Conservation (phyloP, 2,113 vertebrate species). For the Myotis lucifugus region DNA sequence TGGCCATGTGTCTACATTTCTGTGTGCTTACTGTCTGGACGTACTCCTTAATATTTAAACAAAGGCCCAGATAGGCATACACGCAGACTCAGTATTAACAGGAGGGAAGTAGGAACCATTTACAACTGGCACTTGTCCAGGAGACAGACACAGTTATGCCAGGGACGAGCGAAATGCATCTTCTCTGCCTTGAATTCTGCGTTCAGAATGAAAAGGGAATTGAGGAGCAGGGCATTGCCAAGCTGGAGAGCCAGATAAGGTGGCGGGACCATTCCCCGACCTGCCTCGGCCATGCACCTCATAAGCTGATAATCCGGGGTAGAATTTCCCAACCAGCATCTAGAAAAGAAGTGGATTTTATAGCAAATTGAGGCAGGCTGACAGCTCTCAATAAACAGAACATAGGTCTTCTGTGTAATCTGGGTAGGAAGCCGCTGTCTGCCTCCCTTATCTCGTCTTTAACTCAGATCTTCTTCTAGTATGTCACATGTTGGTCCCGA, state of each 20-base stretch:
- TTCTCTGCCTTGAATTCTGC: neutral
- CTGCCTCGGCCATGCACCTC: constrained; percentile 29
- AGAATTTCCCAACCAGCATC: constrained; percentile 60
- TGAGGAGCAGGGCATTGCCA: neutral
- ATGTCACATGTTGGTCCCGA: neutral
- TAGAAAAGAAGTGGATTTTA: constrained; percentile 44
- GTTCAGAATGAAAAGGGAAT: neutral
- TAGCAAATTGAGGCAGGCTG: constrained; percentile 32
- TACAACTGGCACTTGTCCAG: constrained; percentile 53
- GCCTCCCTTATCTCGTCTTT: neutral
- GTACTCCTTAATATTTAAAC: constrained; percentile 46
- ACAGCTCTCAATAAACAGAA: constrained; percentile 59
- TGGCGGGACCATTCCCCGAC: neutral
- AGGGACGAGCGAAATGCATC: neutral
- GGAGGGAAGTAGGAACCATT: constrained; percentile 42
- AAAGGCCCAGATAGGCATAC: constrained; percentile 3
- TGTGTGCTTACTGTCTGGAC: constrained; percentile 35
- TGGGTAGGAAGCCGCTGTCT: constrained; percentile 1
- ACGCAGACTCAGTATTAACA: neutral
- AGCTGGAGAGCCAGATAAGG: constrained; percentile 47
- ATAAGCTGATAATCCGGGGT: constrained; percentile 64
- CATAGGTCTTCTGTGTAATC: neutral
- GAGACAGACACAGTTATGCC: constrained; percentile 30
- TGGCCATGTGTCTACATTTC: constrained; percentile 17
- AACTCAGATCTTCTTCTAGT: neutral